Evolutionary conservation across 2,797 vertebrate genomes (phyloP), one percentile per base, ranked within the genome.

Genomic region (Pangasius mekongensis): DNA sequence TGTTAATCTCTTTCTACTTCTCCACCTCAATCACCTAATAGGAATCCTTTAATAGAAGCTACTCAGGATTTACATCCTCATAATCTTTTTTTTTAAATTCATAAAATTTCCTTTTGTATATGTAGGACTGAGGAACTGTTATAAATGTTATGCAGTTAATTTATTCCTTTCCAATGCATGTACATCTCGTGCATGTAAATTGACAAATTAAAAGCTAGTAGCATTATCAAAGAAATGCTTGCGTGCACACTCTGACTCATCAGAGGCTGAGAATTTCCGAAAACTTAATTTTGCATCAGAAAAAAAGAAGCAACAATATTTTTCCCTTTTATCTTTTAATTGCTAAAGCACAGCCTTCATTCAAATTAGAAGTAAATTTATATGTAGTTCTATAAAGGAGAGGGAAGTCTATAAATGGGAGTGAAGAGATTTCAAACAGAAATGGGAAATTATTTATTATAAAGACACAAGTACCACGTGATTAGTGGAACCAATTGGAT

Each of bases 1-100:
- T 49, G 56, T 84, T 89, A 82, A 91, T 89, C 66, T 84, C 52
- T 88, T 90, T 88, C 76, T 90, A 49, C 67, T 43, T 27, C 49
- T 78, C 8, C 67, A 84, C 71, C 56, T 85, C 62, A 22, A 64
- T 87, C 30, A 56, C 78, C 85, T 86, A 87, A 88, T 91, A 33
- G 7, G 52, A 82, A 54, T 91, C 36, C 33, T 91, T 71, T 92
- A 87, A 90, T 85, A 84, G 60, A 76, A 86, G 86, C 62, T 62
- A 76, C 49, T 89, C 39, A 71, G 88, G 90, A 90, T 89, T 88
- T 82, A 87, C 83, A 16, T 82, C 16, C n/a, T 73, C 60, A 30
- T 87, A 90, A 91, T 90, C 89, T 86, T 27, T 49, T 27, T 27
- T 88, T 88, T 87, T 67, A 77, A 87, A 88, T 91, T 88, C 77